These are phyloP conservation scores for Zootoca vivipara DNA, from an alignment of 2,113 vertebrate species.

Conservation along the genomic window DNA sequence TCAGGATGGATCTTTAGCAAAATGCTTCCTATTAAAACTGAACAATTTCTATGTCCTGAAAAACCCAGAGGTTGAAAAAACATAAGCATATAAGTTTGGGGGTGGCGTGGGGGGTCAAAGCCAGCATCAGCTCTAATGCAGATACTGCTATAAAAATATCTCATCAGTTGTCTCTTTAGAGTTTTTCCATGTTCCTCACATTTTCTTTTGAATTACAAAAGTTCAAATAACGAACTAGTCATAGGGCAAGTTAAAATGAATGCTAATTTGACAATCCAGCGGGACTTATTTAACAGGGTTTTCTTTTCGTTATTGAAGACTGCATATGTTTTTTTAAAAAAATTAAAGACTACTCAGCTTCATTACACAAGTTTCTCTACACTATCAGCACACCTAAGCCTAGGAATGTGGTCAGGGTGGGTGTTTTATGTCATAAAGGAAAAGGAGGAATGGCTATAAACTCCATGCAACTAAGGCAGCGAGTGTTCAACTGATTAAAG, in stretches of 20 bases:
- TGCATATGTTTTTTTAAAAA: background rate
- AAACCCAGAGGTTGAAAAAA: background rate
- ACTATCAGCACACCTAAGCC: accelerated
- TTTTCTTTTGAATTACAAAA: background rate
- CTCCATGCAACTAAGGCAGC: background rate
- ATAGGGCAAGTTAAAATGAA: background rate
- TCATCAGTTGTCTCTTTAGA: background rate
- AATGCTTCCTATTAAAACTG: background rate
- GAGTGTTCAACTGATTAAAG: background rate
- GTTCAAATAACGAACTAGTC: accelerated
- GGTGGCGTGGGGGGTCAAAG: background rate
- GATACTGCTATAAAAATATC: background rate
- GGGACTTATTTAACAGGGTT: background rate
- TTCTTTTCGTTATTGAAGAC: background rate
- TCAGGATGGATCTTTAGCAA: background rate
- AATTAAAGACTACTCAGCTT: background rate
- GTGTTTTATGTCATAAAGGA: background rate
- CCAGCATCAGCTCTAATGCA: background rate
- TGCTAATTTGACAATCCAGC: accelerated
- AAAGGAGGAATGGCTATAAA: constrained; percentile 3
- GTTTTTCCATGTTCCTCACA: background rate
- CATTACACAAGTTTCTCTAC: background rate
- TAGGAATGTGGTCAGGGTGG: accelerated
- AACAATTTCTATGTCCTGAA: background rate
- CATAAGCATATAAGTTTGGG: background rate